phyloP scores from a whole-genome alignment of 2,797 vertebrate genomes.

The Protosalanx chinensis region DNA sequence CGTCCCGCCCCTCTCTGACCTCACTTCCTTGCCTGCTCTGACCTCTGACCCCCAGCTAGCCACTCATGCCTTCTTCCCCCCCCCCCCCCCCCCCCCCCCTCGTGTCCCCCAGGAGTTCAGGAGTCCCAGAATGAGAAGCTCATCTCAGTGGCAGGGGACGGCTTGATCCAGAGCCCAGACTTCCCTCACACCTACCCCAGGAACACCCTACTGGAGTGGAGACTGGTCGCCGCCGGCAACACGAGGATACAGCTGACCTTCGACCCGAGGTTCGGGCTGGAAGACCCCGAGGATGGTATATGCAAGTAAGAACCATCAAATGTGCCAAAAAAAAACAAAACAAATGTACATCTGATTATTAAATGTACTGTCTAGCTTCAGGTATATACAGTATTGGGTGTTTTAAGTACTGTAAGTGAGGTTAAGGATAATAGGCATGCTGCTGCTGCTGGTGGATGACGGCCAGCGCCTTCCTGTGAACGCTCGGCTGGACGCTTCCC shows the following conservation, averaged over 20 bases:
- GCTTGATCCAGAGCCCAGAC: conserved; percentile 90
- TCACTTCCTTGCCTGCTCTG: too few species aligned
- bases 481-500: background rate
- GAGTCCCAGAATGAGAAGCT: conserved; percentile 93
- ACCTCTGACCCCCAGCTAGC: background rate
- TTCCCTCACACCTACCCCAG: conserved; percentile 92
- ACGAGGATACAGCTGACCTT: conserved; percentile 92
- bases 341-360: background rate
- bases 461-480: background rate
- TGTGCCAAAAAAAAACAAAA: background rate
- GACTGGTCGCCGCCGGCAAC: conserved; percentile 81
- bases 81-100: too few species aligned
- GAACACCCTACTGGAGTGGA: conserved; percentile 86
- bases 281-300: conserved; percentile 93
- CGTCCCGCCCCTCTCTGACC: too few species aligned
- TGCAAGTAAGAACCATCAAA: conserved; percentile 90
- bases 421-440: background rate
- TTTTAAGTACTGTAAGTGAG: too few species aligned
- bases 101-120: conserved; percentile 81
- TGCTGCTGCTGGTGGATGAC: background rate
- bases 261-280: conserved; percentile 92
- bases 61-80: background rate
- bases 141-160: conserved; percentile 85
- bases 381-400: too few species aligned
- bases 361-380: too few species aligned